These are phyloP conservation scores for Tachyglossus aculeatus DNA, from an alignment of 2,797 vertebrate species.

Conservation along the genomic window DNA sequence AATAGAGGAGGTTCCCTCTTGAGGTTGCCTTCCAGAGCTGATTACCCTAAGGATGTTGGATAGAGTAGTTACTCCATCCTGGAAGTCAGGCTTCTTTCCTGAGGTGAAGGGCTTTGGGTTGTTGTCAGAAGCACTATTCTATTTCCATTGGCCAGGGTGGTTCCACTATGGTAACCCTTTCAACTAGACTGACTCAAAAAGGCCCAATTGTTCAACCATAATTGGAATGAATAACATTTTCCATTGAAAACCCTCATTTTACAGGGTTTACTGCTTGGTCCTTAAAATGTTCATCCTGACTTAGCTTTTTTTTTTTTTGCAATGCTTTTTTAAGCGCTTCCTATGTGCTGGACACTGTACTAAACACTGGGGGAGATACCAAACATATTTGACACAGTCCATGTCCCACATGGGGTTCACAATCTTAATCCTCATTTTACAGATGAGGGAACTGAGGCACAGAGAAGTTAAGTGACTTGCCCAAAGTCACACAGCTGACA, in stretches of 20 bases:
- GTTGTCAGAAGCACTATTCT: slow-evolving; percentile 8
- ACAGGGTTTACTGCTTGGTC: slow-evolving; percentile 47
- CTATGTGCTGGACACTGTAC: neutral
- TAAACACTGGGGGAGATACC: neutral
- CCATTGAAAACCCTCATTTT: slow-evolving; percentile 60
- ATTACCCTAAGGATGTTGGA: neutral
- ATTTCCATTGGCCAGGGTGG: slow-evolving; percentile 34
- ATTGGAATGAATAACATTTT: slow-evolving; percentile 67
- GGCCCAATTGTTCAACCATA: slow-evolving; percentile 31
- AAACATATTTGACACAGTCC: no score
- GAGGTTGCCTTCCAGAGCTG: slow-evolving; percentile 10
- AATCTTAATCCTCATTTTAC: no score
- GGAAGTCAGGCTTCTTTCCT: neutral
- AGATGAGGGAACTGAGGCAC: no score
- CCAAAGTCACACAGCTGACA: no score
- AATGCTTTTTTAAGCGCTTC: neutral
- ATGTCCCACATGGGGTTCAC: no score
- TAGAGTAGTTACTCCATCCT: neutral
- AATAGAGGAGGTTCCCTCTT: neutral
- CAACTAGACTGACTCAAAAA: slow-evolving; percentile 34
- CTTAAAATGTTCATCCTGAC: slow-evolving; percentile 53
- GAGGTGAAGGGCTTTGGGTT: slow-evolving; percentile 3
- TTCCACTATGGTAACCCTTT: slow-evolving; percentile 36
- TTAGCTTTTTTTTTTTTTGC: slow-evolving; percentile 38
- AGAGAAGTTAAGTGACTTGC: no score